Conservation (phyloP, 2,888 invertebrate genomes). For the Eurytoma adleriae region DNA sequence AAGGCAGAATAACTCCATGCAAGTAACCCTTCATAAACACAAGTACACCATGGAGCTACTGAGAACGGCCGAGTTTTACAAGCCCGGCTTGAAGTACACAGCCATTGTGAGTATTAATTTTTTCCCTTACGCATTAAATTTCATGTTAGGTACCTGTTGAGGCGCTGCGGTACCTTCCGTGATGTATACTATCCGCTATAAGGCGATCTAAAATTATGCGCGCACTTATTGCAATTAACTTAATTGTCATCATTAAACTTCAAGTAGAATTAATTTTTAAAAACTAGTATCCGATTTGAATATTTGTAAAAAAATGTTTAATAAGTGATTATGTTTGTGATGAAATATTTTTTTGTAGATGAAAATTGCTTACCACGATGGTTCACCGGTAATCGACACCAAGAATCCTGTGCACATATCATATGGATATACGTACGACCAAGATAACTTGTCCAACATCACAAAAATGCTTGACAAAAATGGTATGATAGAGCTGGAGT, state of each 20-base stretch:
- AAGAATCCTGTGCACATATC: conserved; percentile 79
- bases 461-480: conserved; percentile 79
- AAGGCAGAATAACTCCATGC: conserved; percentile 86
- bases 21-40: conserved; percentile 86
- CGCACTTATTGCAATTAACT: not conserved
- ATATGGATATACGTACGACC: conserved; percentile 81
- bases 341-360: conserved; percentile 74
- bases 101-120: conserved; percentile 83
- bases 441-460: conserved; percentile 78
- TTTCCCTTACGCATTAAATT: conserved; percentile 17
- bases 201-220: not conserved
- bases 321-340: too few species aligned
- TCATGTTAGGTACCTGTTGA: not conserved
- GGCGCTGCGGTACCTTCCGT: not conserved
- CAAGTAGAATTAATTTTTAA: too few species aligned
- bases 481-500: conserved; percentile 82
- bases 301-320: not conserved
- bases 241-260: not conserved
- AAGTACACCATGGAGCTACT: conserved; percentile 87
- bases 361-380: conserved; percentile 85
- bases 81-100: conserved; percentile 90
- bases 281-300: too few species aligned
- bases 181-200: not conserved
- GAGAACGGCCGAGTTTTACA: conserved; percentile 90
- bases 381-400: conserved; percentile 80